phyloP scores from a whole-genome alignment of 2,797 vertebrate genomes.

The Gobio occitaniae region DNA sequence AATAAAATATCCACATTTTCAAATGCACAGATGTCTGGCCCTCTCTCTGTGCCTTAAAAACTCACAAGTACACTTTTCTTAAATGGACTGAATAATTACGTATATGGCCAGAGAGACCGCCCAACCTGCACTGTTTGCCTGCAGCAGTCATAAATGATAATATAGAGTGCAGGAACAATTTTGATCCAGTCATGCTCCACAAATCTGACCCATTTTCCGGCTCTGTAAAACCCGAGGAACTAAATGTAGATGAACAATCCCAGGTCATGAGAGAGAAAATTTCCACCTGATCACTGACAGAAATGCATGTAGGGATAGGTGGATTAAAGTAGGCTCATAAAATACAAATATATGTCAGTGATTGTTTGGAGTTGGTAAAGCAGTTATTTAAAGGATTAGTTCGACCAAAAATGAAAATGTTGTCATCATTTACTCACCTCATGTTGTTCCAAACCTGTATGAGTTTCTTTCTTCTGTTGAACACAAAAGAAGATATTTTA shows the following conservation, averaged over 20 bases:
- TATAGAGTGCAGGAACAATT: slow-evolving; percentile 53
- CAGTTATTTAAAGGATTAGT: background rate
- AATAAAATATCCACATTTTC: slow-evolving; percentile 3
- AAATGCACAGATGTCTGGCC: background rate
- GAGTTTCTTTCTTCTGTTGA: no score
- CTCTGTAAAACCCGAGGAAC: slow-evolving; percentile 55
- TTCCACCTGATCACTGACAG: slow-evolving; percentile 41
- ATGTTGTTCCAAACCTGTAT: no score
- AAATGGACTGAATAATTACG: slow-evolving; percentile 27
- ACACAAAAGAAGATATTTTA: no score
- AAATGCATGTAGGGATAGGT: slow-evolving; percentile 5
- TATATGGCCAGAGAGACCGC: slow-evolving; percentile 21
- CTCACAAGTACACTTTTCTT: slow-evolving; percentile 22
- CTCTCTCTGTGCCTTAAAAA: background rate
- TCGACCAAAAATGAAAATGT: no score
- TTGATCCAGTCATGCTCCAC: slow-evolving; percentile 61
- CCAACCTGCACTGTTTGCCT: slow-evolving; percentile 34
- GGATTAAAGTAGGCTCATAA: slow-evolving; percentile 18
- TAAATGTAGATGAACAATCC: slow-evolving; percentile 41
- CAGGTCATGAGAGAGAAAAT: slow-evolving; percentile 17
- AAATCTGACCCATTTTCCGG: slow-evolving; percentile 59
- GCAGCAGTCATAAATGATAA: slow-evolving; percentile 52
- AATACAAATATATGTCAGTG: background rate
- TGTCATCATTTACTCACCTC: no score
- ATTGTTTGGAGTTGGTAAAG: slow-evolving; percentile 1